phyloP scores from a whole-genome alignment of 2,888 invertebrate genomes.

The Ceratothoa steindachneri region DNA sequence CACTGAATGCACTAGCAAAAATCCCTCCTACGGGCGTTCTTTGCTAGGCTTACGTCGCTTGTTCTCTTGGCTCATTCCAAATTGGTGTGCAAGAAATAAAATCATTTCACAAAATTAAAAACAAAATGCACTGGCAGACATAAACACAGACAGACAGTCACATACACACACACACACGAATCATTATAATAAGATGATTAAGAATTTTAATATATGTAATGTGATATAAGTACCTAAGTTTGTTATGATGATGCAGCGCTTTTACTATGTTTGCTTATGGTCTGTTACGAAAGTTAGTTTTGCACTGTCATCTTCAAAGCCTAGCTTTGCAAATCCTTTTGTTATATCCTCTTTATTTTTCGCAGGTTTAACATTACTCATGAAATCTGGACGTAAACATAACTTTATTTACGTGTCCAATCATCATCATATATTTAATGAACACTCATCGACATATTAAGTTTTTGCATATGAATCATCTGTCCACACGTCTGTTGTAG shows the following conservation, averaged over 20 bases:
- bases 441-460: neutral
- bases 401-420: neutral
- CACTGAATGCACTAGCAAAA: too few species aligned
- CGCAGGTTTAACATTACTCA: neutral
- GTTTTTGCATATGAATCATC: neutral
- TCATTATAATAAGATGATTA: too few species aligned
- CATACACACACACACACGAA: too few species aligned
- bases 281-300: neutral
- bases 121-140: too few species aligned
- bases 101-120: too few species aligned
- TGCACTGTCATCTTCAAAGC: neutral
- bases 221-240: neutral
- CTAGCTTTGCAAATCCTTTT: neutral
- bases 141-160: too few species aligned
- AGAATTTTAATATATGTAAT: neutral
- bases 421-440: neutral
- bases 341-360: neutral
- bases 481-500: neutral
- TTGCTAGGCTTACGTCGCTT: too few species aligned
- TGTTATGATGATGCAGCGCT: neutral
- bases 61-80: too few species aligned
- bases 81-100: too few species aligned
- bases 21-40: too few species aligned
- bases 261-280: neutral
- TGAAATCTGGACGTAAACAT: too few species aligned